Evolutionary conservation across 2,113 vertebrate species (phyloP).

Genomic region (Callopanchax toddi): DNA sequence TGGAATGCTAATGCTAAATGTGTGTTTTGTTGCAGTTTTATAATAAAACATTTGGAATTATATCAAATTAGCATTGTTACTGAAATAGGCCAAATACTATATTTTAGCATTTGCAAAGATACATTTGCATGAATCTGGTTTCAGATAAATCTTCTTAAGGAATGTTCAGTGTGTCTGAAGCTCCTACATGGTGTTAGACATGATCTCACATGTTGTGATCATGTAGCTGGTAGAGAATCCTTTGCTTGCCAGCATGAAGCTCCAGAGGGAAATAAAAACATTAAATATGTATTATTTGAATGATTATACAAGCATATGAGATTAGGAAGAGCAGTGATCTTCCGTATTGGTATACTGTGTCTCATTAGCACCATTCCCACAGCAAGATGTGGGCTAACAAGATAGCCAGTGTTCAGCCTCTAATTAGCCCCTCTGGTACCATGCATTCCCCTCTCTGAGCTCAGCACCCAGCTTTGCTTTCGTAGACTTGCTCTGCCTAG

Average conservation of each 20-base stretch:
- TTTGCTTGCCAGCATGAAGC: constrained; percentile 39
- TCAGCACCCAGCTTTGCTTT: constrained; percentile 38
- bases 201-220: constrained; percentile 50
- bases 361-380: constrained; percentile 74
- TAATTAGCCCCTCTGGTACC: constrained; percentile 77
- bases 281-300: constrained; percentile 72
- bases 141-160: constrained; percentile 20
- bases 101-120: constrained; percentile 7
- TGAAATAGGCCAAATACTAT: neutral
- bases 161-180: constrained; percentile 41
- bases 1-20: constrained; percentile 13
- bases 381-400: constrained; percentile 70
- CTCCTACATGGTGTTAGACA: constrained; percentile 53
- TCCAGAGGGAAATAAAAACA: constrained; percentile 56
- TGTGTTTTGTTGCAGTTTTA: constrained; percentile 4
- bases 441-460: constrained; percentile 47
- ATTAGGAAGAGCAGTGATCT: constrained; percentile 63
- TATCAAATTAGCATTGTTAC: neutral
- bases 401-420: constrained; percentile 59
- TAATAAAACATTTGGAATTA: neutral
- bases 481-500: constrained; percentile 19
- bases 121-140: constrained; percentile 10
- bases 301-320: constrained; percentile 69
- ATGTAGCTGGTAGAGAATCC: constrained; percentile 43
- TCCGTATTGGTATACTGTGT: constrained; percentile 59